Evolutionary conservation across 2,888 invertebrate species (phyloP).

Genomic region (Argynnis bischoffii): DNA sequence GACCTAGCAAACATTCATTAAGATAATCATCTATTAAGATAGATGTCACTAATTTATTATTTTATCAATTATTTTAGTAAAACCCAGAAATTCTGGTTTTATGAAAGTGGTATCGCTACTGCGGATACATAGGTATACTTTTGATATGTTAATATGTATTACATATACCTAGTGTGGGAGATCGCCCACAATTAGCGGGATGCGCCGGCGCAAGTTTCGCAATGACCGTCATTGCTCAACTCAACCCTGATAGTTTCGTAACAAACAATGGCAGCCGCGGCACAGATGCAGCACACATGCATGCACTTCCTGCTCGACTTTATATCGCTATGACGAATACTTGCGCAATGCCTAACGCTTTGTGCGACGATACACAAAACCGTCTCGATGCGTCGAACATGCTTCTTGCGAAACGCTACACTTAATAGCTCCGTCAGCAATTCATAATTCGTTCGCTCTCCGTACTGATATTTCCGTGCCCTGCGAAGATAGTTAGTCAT

Average conservation of each 20-base stretch:
- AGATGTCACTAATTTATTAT: no score
- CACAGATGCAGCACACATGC: conserved; percentile 78
- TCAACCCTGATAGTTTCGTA: conserved; percentile 81
- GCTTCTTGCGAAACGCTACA: conserved; percentile 60
- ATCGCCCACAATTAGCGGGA: conserved; percentile 77
- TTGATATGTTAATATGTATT: not conserved
- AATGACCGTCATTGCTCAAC: conserved; percentile 74
- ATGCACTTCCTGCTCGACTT: conserved; percentile 80
- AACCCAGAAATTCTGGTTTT: no score
- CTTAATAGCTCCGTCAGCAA: conserved; percentile 58
- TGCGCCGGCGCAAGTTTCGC: conserved; percentile 69
- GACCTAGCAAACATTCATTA: conserved; percentile 5
- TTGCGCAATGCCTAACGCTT: conserved; percentile 74
- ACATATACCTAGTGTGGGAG: conserved; percentile 48
- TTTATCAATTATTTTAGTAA: no score
- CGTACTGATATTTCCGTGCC: conserved; percentile 59
- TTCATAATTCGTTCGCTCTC: conserved; percentile 54
- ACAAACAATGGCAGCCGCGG: conserved; percentile 74
- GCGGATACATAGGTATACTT: not conserved
- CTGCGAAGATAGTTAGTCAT: conserved; percentile 69
- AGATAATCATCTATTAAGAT: not conserved
- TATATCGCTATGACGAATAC: conserved; percentile 64
- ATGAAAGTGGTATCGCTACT: no score
- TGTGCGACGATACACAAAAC: conserved; percentile 62
- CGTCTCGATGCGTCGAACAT: conserved; percentile 58